Conservation (phyloP, 2,113 vertebrate species). For the Corvus hawaiiensis region DNA sequence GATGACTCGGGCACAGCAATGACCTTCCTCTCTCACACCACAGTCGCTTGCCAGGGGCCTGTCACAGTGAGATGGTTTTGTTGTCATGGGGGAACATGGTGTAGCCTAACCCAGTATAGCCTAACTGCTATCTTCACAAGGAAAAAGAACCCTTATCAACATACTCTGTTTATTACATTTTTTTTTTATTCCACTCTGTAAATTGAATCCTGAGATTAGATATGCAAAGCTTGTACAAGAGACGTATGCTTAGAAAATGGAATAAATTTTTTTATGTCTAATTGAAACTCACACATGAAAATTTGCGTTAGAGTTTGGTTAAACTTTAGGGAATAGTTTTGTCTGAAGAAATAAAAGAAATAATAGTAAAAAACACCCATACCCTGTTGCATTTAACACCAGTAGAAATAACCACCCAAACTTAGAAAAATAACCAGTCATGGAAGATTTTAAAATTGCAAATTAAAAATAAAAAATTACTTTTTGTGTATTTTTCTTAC, state of each 20-base stretch:
- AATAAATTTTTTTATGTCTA: neutral
- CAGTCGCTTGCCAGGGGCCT: neutral
- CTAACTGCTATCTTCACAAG: neutral
- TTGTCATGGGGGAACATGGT: rapidly evolving
- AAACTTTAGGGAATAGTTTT: neutral
- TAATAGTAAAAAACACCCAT: rapidly evolving
- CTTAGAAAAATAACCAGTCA: neutral
- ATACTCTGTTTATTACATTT: neutral
- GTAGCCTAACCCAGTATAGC: neutral
- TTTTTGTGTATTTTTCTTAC: neutral
- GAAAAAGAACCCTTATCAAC: neutral
- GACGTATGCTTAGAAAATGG: neutral
- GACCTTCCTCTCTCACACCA: neutral
- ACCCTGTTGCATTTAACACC: rapidly evolving
- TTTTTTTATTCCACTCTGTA: neutral
- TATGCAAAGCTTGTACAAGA: neutral
- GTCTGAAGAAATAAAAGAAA: neutral
- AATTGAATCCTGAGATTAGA: neutral
- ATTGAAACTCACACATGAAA: neutral
- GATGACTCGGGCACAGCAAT: neutral
- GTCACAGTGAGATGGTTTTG: neutral
- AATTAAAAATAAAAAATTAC: neutral
- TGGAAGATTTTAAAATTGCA: neutral
- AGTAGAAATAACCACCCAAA: neutral
- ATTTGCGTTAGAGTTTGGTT: neutral